Evolutionary conservation across 2,888 invertebrate genomes (phyloP).

Genomic region (Papilio protenor): DNA sequence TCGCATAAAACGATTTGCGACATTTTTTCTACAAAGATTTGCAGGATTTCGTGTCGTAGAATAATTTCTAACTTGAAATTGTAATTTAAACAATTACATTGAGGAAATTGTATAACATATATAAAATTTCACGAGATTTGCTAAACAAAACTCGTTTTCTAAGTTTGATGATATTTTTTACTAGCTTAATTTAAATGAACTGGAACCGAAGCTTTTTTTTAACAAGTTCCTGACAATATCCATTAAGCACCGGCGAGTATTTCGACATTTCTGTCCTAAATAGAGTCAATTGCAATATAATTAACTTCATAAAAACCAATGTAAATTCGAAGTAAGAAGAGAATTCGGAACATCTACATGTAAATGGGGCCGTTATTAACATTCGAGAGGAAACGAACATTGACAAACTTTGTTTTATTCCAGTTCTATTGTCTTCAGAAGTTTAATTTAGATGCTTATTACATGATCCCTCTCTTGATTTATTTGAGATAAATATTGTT

Average conservation of each 20-base stretch:
- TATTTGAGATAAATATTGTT: slow-evolving; percentile 17
- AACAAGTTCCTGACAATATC: neutral
- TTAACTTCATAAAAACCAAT: slow-evolving; percentile 9
- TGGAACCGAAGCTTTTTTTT: neutral
- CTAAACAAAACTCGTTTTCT: no score
- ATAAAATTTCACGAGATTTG: no score
- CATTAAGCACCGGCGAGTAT: neutral
- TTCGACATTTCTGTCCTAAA: neutral
- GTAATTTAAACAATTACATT: neutral
- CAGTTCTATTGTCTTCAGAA: slow-evolving; percentile 31
- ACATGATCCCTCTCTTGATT: slow-evolving; percentile 3
- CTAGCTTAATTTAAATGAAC: neutral
- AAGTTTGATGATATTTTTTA: no score
- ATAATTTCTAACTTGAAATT: neutral
- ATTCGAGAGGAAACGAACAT: slow-evolving; percentile 19
- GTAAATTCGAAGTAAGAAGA: slow-evolving; percentile 15
- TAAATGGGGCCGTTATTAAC: slow-evolving; percentile 33
- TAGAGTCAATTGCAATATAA: slow-evolving; percentile 1
- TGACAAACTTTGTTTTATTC: slow-evolving; percentile 38
- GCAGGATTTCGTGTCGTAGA: neutral
- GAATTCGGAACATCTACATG: slow-evolving; percentile 24
- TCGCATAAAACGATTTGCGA: slow-evolving; percentile 16
- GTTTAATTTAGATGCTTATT: slow-evolving; percentile 28
- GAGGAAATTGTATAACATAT: neutral
- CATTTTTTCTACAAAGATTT: slow-evolving; percentile 1